Conservation (phyloP, 2,888 invertebrate genomes). For the Morpho achilles region DNA sequence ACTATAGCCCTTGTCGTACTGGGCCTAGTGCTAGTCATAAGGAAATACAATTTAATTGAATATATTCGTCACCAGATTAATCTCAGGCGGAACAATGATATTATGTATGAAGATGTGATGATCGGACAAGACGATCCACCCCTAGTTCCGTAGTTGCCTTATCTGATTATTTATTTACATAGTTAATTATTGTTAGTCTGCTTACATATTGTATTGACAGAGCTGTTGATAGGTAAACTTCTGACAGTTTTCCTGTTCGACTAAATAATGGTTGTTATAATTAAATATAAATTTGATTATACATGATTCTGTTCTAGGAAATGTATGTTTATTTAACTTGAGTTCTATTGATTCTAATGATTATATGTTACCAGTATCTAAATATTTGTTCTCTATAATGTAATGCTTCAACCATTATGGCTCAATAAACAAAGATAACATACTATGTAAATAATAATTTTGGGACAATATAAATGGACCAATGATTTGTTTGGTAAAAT, state of each 20-base stretch:
- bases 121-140: conserved; percentile 76
- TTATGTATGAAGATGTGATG: conserved; percentile 77
- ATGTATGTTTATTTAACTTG: neutral
- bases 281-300: neutral
- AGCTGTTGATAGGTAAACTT: neutral
- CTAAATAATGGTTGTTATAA: neutral
- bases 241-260: conserved; percentile 2
- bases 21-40: conserved; percentile 61
- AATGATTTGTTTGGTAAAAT: neutral
- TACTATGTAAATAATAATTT: conserved; percentile 13
- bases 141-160: conserved; percentile 53
- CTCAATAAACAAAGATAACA: too few relatives aligned
- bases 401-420: too few relatives aligned
- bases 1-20: conserved; percentile 58
- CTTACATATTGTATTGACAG: neutral
- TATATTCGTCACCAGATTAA: conserved; percentile 62
- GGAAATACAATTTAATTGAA: conserved; percentile 66
- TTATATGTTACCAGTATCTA: neutral
- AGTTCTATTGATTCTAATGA: neutral
- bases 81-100: conserved; percentile 57
- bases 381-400: neutral
- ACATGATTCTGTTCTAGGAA: conserved; percentile 2
- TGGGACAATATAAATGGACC: conserved; percentile 4
- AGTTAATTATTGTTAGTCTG: conserved; percentile 6
- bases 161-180: conserved; percentile 7